A percentile compares a stretch with the other conserved stretches of the same genome.
Evolutionary conservation across 2,113 vertebrate species (phyloP).

Genomic region (Eulacestoma nigropectus): DNA sequence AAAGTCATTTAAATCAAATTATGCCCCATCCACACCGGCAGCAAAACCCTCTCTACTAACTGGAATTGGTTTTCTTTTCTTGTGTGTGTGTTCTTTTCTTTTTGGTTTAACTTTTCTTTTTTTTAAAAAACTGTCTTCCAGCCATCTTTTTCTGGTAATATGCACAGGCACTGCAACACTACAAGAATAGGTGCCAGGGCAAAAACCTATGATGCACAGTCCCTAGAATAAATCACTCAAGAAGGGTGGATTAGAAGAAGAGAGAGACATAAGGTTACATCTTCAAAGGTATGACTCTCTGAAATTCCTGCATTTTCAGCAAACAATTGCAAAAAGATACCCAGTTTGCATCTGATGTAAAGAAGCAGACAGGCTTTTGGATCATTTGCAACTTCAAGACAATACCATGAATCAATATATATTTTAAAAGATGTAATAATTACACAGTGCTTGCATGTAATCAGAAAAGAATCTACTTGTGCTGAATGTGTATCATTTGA

Average conservation of each 20-base stretch:
- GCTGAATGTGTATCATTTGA: constrained; percentile 43
- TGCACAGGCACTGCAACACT: constrained; percentile 21
- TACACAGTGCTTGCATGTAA: constrained; percentile 21
- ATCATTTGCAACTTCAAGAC: constrained; percentile 8
- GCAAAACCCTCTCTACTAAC: constrained; percentile 39
- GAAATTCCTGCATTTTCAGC: constrained; percentile 14
- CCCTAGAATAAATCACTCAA: constrained; percentile 58
- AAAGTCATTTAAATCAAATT: constrained; percentile 69
- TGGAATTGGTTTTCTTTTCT: constrained; percentile 49
- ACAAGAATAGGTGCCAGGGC: constrained; percentile 2
- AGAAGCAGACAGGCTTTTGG: not conserved
- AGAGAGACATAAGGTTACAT: not conserved
- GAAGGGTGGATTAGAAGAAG: not conserved
- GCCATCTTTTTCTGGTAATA: constrained; percentile 54
- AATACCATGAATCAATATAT: constrained; percentile 28
- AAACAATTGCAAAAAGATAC: not conserved
- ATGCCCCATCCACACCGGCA: constrained; percentile 58
- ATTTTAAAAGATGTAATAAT: constrained; percentile 27
- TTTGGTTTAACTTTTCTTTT: not conserved
- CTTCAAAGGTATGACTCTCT: not conserved
- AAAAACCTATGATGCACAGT: constrained; percentile 40
- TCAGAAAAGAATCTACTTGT: constrained; percentile 52
- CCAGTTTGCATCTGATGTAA: not conserved
- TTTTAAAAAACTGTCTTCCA: not conserved
- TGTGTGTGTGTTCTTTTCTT: constrained; percentile 35